Evolutionary conservation across 2,797 vertebrate genomes (phyloP).

Genomic region (Lycodopsis pacificus): DNA sequence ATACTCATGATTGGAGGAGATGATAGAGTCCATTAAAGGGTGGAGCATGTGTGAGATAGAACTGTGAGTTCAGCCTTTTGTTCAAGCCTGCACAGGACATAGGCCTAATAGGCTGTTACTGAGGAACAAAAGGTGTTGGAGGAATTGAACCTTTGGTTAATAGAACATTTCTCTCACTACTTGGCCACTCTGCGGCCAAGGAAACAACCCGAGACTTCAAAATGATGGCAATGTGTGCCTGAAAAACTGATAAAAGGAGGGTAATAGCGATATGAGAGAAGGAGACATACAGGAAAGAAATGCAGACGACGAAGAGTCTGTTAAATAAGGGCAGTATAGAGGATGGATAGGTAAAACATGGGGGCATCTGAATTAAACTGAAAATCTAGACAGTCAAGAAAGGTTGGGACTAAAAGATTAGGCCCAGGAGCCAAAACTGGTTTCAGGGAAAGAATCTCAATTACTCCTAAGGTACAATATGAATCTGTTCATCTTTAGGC

Average conservation of each 20-base stretch:
- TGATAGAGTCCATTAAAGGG: too few relatives aligned
- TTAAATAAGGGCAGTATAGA: constrained; percentile 49
- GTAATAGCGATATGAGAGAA: constrained; percentile 53
- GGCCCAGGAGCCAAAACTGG: neutral
- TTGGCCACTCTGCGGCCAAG: constrained; percentile 15
- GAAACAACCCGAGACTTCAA: constrained; percentile 45
- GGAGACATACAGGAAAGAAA: constrained; percentile 34
- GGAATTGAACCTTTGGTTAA: constrained; percentile 24
- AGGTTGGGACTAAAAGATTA: constrained; percentile 12
- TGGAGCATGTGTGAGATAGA: neutral
- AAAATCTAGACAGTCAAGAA: constrained; percentile 7
- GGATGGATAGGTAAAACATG: constrained; percentile 32
- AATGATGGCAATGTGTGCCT: constrained; percentile 50
- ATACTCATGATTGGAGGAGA: too few relatives aligned
- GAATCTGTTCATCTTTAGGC: constrained; percentile 5
- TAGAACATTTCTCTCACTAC: constrained; percentile 4
- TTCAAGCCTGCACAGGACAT: constrained; percentile 2
- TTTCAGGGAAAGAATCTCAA: constrained; percentile 11
- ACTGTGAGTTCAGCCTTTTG: constrained; percentile 8
- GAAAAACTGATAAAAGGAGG: constrained; percentile 66
- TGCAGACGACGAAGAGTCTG: constrained; percentile 52
- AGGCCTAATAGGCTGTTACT: neutral
- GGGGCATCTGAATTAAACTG: constrained; percentile 17
- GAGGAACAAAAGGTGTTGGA: constrained; percentile 15
- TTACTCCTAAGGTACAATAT: neutral